phyloP scores from a whole-genome alignment of 2,113 vertebrate genomes.

The Trogon surrucura region DNA sequence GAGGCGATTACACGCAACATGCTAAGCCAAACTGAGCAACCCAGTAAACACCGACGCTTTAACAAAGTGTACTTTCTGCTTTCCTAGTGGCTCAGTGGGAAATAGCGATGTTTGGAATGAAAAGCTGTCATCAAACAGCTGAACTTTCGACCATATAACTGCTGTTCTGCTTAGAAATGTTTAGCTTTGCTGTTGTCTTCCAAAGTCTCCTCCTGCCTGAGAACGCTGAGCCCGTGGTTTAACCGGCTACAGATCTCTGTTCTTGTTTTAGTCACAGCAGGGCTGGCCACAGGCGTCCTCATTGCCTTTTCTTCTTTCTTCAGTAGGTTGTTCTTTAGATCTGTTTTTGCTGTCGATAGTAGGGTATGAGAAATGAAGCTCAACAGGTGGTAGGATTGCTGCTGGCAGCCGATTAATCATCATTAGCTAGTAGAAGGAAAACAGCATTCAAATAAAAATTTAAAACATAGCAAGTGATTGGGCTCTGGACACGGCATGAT shows the following conservation, averaged over 20 bases:
- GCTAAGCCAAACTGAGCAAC: not conserved
- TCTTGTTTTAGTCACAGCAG: not conserved
- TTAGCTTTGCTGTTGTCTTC: not conserved
- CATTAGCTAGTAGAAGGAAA: not conserved
- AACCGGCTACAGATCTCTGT: not conserved
- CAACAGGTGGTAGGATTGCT: not conserved
- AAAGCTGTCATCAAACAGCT: not conserved
- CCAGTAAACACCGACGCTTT: not conserved
- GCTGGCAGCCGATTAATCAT: not conserved
- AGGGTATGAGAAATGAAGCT: not conserved
- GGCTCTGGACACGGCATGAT: not conserved
- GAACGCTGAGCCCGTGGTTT: fast-evolving
- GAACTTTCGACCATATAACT: fast-evolving
- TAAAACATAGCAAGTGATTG: not conserved
- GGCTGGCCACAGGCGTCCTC: not conserved
- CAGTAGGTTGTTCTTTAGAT: not conserved
- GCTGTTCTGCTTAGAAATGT: not conserved
- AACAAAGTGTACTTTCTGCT: not conserved
- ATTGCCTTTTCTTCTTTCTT: not conserved
- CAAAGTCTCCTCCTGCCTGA: not conserved
- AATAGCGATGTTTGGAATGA: not conserved
- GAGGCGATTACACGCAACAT: fast-evolving
- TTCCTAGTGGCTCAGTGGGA: fast-evolving
- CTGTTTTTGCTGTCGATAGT: fast-evolving
- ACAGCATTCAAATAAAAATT: not conserved